Base-by-base conservation (phyloP, 2,113 vertebrate genomes). In the Barnardius zonarius region DNA sequence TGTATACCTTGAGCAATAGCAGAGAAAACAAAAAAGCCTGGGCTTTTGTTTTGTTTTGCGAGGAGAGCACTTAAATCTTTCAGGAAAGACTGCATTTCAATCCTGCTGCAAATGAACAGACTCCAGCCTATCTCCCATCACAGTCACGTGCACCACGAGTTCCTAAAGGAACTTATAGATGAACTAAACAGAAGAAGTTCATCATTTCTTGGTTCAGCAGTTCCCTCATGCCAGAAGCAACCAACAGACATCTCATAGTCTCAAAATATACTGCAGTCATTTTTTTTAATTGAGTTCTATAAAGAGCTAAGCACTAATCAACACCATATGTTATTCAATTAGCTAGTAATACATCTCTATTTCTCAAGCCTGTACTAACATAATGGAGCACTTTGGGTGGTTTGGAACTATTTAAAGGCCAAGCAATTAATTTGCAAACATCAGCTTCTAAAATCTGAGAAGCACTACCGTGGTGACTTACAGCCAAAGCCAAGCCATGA, bases 281-380 rank as follows among this genome's bases (percentile, higher is more conserved):
- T 95, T 97, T 91, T 96, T 96, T 97, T 88, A 96, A 96, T 90
- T 95, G 91, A 96, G 79, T 86, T 92, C 93, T 94, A 96, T 93
- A 97, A 96, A 95, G 94, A 64, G 52, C 86, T 96, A 97, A 95
- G 87, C 78, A 86, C 93, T 94, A 96, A 98, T 97, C 94, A 97
- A 96, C 95, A 96, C 88, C 93, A 93, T 91, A 96, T 97, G 92
- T 91, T 97, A 97, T 97, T 96, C 96, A 97, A 96, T 97, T 97
- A 96, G 79, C 74, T 96, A 86, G 92, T 76, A 97, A 97, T 95
- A 96, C 79, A 59, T 66, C 97, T 87, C 80, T 97, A 83, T 96
- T 96, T 95, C 91, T 97, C 90, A 95, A 96, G 91, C 61, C 95
- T 82, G n/a, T 87, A 64, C 64, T 96, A 97, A 94, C 74, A 94